Percentiles rank a stretch among this genome's conserved stretches.
Conservation (phyloP, 2,888 invertebrate species). For the Drepanosiphum platanoidis region DNA sequence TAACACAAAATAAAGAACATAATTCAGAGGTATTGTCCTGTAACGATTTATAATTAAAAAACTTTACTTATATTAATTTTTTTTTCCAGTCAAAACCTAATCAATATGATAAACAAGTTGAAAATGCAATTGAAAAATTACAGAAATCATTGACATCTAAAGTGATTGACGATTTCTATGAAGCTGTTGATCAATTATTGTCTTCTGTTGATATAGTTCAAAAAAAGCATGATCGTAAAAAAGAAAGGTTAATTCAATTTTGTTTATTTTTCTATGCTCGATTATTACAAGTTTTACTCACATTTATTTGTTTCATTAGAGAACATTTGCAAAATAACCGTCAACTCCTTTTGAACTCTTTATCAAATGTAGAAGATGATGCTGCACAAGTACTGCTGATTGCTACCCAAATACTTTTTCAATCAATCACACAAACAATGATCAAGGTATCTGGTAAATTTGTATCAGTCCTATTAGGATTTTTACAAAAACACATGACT, state of each 20-base stretch:
- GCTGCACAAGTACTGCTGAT: conserved; percentile 83
- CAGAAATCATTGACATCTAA: conserved; percentile 76
- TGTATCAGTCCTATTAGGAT: conserved; percentile 82
- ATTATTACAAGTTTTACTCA: not conserved
- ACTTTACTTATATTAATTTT: not conserved
- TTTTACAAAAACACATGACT: conserved; percentile 77
- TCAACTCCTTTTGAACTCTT: conserved; percentile 70
- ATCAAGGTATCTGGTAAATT: conserved; percentile 94
- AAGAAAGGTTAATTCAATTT: conserved; percentile 70
- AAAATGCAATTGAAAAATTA: conserved; percentile 74
- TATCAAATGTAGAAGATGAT: conserved; percentile 79
- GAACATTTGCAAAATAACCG: conserved; percentile 59
- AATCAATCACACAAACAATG: conserved; percentile 81
- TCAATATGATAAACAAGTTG: conserved; percentile 65
- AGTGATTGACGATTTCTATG: conserved; percentile 41
- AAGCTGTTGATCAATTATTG: conserved; percentile 81
- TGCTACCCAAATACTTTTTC: conserved; percentile 81
- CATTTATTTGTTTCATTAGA: not conserved
- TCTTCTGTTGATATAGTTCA: conserved; percentile 76
- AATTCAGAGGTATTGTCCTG: conserved; percentile 67
- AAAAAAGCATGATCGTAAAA: conserved; percentile 90
- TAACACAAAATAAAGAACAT: conserved; percentile 75
- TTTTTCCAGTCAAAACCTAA: conserved; percentile 52
- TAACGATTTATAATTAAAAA: conserved; percentile 3
- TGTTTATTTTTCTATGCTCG: not conserved